Conservation (phyloP, 2,797 vertebrate genomes). For the Choloepus didactylus region DNA sequence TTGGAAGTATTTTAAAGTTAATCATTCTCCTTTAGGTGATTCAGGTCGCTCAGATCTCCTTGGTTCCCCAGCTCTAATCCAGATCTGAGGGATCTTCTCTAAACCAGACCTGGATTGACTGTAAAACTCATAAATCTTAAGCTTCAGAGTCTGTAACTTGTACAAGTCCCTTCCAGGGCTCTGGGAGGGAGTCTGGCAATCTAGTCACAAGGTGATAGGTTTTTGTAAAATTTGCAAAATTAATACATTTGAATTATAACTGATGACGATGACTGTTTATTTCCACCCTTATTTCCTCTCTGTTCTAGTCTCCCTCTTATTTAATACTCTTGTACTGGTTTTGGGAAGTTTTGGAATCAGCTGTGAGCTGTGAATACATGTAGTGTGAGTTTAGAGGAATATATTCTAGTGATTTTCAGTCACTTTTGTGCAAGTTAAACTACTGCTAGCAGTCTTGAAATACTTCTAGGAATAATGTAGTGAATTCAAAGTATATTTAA, state of each 20-base stretch:
- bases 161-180: background rate
- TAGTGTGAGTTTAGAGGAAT: background rate
- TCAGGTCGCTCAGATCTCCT: background rate
- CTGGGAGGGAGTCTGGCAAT: background rate
- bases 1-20: background rate
- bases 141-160: background rate
- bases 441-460: conserved; percentile 22
- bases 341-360: background rate
- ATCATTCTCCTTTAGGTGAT: background rate
- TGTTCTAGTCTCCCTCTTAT: background rate
- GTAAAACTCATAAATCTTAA: background rate
- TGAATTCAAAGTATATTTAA: background rate
- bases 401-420: background rate
- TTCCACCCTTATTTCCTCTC: background rate
- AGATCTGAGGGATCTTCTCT: background rate
- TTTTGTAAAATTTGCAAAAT: background rate
- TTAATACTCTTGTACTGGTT: background rate
- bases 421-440: conserved; percentile 20
- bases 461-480: background rate
- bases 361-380: background rate
- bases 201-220: background rate
- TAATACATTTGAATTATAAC: background rate
- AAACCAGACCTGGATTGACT: background rate
- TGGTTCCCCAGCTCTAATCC: background rate
- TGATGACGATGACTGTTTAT: background rate